Conservation (phyloP, 2,888 invertebrate species). For the Epicampocera succincta region DNA sequence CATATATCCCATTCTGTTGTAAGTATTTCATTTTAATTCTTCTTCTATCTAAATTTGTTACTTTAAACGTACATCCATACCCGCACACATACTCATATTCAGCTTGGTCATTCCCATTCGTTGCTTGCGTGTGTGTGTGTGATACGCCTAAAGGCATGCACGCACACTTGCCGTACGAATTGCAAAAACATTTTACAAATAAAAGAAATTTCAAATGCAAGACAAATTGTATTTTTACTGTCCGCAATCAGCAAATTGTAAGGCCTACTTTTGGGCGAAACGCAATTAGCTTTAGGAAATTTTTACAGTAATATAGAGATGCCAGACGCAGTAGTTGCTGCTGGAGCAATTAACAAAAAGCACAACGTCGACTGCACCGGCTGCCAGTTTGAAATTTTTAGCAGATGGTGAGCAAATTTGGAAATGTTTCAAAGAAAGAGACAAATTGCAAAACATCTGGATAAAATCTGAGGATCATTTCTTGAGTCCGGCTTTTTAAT, state of each 20-base stretch:
- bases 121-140: not conserved
- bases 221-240: not conserved
- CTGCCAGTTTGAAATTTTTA: no score
- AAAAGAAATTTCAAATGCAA: conserved; percentile 57
- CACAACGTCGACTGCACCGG: no score
- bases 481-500: no score
- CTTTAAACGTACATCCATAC: conserved; percentile 23
- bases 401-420: no score
- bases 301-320: not conserved
- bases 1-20: conserved; percentile 26
- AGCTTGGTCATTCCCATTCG: conserved; percentile 24
- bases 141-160: conserved; percentile 8
- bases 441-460: no score
- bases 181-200: conserved; percentile 55
- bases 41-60: conserved; percentile 34
- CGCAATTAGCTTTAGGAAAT: not conserved
- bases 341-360: no score
- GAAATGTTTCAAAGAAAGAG: no score
- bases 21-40: conserved; percentile 55
- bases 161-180: conserved; percentile 47
- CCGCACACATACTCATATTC: conserved; percentile 5
- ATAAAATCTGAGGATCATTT: no score
- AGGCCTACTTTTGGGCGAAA: conserved; percentile 19
- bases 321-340: not conserved
- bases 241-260: not conserved